Base-by-base conservation (phyloP, 92 coral and sea anemone species). In the Porites lobata region DNA sequence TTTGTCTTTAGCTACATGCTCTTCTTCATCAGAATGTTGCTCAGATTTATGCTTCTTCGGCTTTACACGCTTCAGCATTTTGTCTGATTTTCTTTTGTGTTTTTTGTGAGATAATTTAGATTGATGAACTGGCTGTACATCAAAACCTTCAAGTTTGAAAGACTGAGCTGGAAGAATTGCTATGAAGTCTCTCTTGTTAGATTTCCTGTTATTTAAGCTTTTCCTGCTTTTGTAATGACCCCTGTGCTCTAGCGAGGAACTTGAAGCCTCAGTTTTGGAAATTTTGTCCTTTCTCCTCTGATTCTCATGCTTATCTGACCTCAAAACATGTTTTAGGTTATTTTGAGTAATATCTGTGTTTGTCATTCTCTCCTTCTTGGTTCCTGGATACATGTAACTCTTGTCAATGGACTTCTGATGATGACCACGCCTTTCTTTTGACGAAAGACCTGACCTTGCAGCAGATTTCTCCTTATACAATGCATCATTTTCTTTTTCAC, bases 161-260 rank as follows among this genome's bases (percentile, higher is more conserved):
- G 77, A 50, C n/a, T 58, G 65, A 9, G 78, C 78, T 14, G 86
- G 86, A 43, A 56, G 76, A 11, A 82, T 29, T 32, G 86, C 86
- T 38, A 82, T 61, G 6, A 82, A 82, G 18, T 82, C 86, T 19
- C 86, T 56, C 43, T 82, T 82, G 19, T 43, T 32, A 18, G 78
- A 82, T 72, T 57, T 82, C 7, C 8, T n/a, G 19, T n/a, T 29
- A 38, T 20, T 56, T 20, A 65, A 65, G 12, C 68, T 12, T 17
- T 56, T 18, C 2, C 4, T 10, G 17, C 18, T 58, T 43, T 52
- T 57, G 51, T 22, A 29, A 1, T 53, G 58, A 50, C 24, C 72
- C 22, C 22, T 51, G 74, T 66, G 7, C 50, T 79, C 13, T 65
- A 12, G 54, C 3, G 14, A 12, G 13, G 50, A 59, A 11, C 61